These are phyloP conservation scores for Cyanocitta stelleri DNA, from an alignment of 2,113 vertebrate species.

Conservation along the genomic window DNA sequence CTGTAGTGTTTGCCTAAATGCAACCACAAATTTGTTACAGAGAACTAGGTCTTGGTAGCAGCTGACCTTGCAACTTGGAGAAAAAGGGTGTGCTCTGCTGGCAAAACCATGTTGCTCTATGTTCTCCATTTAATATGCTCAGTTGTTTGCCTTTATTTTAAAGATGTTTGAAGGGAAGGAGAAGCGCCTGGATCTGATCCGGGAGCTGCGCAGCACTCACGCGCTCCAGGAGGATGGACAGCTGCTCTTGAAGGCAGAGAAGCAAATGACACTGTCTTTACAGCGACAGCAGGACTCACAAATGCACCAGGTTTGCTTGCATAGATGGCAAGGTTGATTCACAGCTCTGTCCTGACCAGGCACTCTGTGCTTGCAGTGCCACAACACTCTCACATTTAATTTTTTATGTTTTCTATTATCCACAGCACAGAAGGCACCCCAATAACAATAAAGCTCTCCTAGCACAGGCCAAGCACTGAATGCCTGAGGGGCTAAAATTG, in stretches of 20 bases:
- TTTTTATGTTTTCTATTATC: not conserved
- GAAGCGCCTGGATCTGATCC: conserved; percentile 81
- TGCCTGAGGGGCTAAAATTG: not conserved
- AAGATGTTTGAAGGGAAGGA: conserved; percentile 90
- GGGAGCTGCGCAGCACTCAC: conserved; percentile 80
- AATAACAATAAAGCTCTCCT: not conserved
- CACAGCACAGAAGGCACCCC: not conserved
- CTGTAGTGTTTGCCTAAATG: not conserved
- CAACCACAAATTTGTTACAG: not conserved
- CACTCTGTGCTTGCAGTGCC: not conserved
- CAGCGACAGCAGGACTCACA: conserved; percentile 73
- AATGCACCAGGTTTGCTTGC: conserved; percentile 71
- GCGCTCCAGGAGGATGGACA: conserved; percentile 78
- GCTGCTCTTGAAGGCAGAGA: conserved; percentile 73
- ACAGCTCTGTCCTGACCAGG: not conserved
- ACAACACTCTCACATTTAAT: not conserved
- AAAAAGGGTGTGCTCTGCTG: not conserved
- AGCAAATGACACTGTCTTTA: conserved; percentile 67
- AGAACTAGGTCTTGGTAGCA: not conserved
- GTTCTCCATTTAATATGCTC: not conserved
- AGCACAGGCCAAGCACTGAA: not conserved
- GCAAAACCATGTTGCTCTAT: not conserved
- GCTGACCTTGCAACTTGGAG: not conserved
- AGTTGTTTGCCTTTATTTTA: not conserved
- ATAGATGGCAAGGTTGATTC: not conserved